phyloP scores from a whole-genome alignment of 2,888 invertebrate species.

The Pharmacophagus antenor region DNA sequence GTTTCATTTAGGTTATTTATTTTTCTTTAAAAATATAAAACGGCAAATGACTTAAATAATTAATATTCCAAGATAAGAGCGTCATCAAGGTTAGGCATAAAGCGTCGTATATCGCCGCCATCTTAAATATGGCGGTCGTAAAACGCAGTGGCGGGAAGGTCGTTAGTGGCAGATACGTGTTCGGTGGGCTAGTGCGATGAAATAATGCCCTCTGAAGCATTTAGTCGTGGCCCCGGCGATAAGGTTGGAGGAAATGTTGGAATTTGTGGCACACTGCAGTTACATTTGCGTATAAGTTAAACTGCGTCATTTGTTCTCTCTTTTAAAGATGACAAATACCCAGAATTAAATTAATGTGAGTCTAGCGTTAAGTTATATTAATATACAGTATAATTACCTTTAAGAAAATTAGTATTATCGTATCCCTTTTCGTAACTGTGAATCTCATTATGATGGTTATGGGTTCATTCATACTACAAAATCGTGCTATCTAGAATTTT shows the following conservation, averaged over 20 bases:
- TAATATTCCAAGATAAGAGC: slow-evolving; percentile 15
- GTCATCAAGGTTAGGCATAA: slow-evolving; percentile 25
- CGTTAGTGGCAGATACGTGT: slow-evolving; percentile 32
- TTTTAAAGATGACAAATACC: slow-evolving; percentile 3
- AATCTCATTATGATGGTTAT: too few relatives aligned
- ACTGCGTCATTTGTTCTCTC: slow-evolving; percentile 8
- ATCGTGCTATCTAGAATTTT: too few relatives aligned
- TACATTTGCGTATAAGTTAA: slow-evolving; percentile 7
- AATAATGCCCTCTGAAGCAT: slow-evolving; percentile 29
- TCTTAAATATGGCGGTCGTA: slow-evolving; percentile 37
- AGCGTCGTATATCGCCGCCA: slow-evolving; percentile 24
- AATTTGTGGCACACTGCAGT: slow-evolving; percentile 17
- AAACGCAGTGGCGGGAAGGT: slow-evolving; percentile 36
- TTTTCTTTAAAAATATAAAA: not conserved
- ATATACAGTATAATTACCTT: too few relatives aligned
- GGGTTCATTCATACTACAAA: too few relatives aligned
- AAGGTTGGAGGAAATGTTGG: slow-evolving; percentile 24
- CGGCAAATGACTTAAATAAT: slow-evolving; percentile 5
- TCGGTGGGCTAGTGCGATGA: slow-evolving; percentile 29
- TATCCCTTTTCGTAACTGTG: too few relatives aligned
- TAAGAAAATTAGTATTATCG: too few relatives aligned
- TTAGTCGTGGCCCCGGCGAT: slow-evolving; percentile 26
- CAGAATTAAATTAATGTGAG: too few relatives aligned
- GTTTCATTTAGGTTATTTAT: not conserved
- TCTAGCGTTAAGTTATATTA: too few relatives aligned